phyloP scores from a whole-genome alignment of 2,797 vertebrate genomes.

The Lepilemur septentrionalis region DNA sequence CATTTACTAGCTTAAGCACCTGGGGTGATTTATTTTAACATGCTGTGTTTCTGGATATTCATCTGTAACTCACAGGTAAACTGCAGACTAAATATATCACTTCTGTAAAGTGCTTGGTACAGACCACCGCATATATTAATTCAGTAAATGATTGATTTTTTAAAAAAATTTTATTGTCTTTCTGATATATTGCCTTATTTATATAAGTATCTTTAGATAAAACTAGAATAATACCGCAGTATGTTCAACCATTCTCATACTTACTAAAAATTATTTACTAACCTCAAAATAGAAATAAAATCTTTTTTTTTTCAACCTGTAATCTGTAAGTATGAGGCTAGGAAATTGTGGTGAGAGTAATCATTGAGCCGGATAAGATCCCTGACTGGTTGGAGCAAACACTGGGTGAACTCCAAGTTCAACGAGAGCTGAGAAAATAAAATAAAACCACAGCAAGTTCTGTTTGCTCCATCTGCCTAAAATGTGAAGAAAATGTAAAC shows the following conservation, averaged over 20 bases:
- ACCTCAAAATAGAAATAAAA: constrained; percentile 48
- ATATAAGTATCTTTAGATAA: not conserved
- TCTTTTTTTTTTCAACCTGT: not conserved
- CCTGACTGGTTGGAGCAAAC: not conserved
- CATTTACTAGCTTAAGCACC: not conserved
- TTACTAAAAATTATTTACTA: constrained; percentile 1
- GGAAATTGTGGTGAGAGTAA: not conserved
- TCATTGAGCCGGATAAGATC: not conserved
- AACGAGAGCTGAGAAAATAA: not conserved
- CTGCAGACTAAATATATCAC: not conserved
- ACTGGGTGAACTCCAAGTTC: constrained; percentile 31
- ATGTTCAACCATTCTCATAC: not conserved
- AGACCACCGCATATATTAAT: not conserved
- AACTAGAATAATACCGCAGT: not conserved
- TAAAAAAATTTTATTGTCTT: not conserved
- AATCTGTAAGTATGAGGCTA: not conserved
- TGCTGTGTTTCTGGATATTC: not conserved
- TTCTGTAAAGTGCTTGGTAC: not conserved
- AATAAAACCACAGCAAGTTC: not conserved
- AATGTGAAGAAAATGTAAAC: not conserved
- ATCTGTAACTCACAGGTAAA: not conserved
- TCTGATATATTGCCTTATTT: not conserved
- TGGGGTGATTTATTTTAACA: not conserved
- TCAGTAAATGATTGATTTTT: not conserved
- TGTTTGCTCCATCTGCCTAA: constrained; percentile 42